Evolutionary conservation across 2,888 invertebrate genomes (phyloP), one percentile per base, ranked within the genome.

Genomic region (Hybos culiciformis): DNA sequence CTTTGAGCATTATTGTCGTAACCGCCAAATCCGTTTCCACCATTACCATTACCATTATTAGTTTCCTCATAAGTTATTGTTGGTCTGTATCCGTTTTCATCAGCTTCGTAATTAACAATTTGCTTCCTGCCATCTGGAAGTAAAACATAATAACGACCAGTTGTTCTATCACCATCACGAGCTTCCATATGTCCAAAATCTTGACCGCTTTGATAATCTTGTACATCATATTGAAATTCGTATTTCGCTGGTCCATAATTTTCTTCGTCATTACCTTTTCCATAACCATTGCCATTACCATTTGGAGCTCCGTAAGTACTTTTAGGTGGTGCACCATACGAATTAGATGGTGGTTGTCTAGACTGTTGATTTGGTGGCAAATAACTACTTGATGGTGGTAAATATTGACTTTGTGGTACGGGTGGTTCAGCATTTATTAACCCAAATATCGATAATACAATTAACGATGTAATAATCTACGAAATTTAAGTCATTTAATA

Each of bases 91-190:
- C 81, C 81, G 36, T 74, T 68, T 55, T 75, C 69, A 53, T 80
- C 78, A 6, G 80, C 81, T 55, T 77, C 77, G 61, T 80, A 81
- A 51, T 74, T 72, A 0, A 80, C 80, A 32, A 77, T 77, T 69
- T 78, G 78, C 57, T 75, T 78, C 54, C 79, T 72, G 37, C 79
- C 79, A 60, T 79, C 79, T 49, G 79, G 79, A 42, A 79, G 61
- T 4, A 78, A 61, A 2, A 79, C 79, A 52, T 78, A 78, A 64
- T 79, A 79, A 23, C 70, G 61, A 2, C 79, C 79, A 38, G 73
- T 70, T 9, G 78, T 73, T 33, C 71, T 64, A 51, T 77, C 76
- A 4, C 77, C 78, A 54, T 75, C 71, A 24, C 79, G 69, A 6
- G 73, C 66, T 58, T 79, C 79, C 54, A 73, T 70, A 57, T 79